phyloP scores from a whole-genome alignment of 2,888 invertebrate genomes.

The Sinhomidia bicolor region DNA sequence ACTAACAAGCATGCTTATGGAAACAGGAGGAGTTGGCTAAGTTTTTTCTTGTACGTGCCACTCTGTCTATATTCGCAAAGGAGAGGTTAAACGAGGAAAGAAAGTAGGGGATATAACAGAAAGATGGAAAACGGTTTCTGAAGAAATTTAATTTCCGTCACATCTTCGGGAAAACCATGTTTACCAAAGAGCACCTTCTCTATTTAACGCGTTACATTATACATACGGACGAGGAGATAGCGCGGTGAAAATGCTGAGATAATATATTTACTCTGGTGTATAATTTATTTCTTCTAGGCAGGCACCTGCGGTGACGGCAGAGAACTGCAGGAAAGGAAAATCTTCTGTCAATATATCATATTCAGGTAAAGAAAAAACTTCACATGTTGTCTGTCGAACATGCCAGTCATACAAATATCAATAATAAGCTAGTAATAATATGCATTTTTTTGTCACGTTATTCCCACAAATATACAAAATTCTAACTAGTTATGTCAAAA shows the following conservation, averaged over 20 bases:
- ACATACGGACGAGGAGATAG: not conserved
- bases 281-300: not conserved
- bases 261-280: constrained; percentile 14
- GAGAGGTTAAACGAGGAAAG: not conserved
- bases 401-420: not conserved
- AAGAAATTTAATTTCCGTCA: constrained; percentile 50
- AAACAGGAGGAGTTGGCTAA: not conserved
- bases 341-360: constrained; percentile 20
- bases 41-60: not conserved
- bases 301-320: not conserved
- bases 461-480: too few relatives aligned
- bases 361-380: not conserved
- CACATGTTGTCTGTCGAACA: not conserved
- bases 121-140: constrained; percentile 6
- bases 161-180: constrained; percentile 19
- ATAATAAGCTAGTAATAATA: not conserved
- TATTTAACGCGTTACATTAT: not conserved
- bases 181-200: constrained; percentile 13
- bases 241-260: not conserved
- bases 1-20: not conserved
- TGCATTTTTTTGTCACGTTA: not conserved
- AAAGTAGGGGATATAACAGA: not conserved
- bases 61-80: not conserved
- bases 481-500: too few relatives aligned
- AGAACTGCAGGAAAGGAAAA: not conserved